Evolutionary conservation across 2,113 vertebrate genomes (phyloP), one percentile per base, ranked within the genome.

Genomic region (Arenaria interpres): DNA sequence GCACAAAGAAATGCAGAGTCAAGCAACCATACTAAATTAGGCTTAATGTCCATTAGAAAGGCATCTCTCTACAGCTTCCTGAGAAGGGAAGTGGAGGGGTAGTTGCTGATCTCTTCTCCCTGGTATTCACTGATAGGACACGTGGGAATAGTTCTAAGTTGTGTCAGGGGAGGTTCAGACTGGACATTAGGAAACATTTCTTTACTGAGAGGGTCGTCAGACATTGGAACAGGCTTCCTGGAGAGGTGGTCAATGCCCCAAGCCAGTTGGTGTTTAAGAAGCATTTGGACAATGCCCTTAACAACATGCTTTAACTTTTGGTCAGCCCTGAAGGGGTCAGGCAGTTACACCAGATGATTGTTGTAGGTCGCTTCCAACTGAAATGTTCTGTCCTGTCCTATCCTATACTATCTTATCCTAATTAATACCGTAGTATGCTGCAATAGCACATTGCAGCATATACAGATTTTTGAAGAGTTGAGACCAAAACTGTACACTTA

Each of bases 101-200:
- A 80, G 4, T 3, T 57, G 45, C 27, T 91, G 83, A 53, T 3
- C 33, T 39, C 25, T 60, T 12, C 20, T 67, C 16, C 19, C 27
- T n/a, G 16, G 19, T 2, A 54, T 54, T 28, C 77, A 18, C 6
- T 7, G 6, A 30, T 2, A 41, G 33, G 25, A 72, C 1, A 3
- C 0, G 0, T 6, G 28, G 41, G 51, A 73, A 76, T 4, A 15
- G 21, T 22, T 73, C 1, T 0, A 60, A 76, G 25, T 25, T 51
- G 39, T 8, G 5, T 15, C 33, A n/a, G 5, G 1, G 16, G 4
- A 46, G 28, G 32, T 20, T 69, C 39, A 22, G 17, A 35, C 32
- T 46, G 17, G 23, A 18, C 13, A 12, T 19, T n/a, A 33, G 21
- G 54, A 87, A 80, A 12, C 16, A 39, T 43, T 87, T 74, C 16